Base-by-base conservation (phyloP, 2,797 vertebrate species). In the Arrhamphus sclerolepis region DNA sequence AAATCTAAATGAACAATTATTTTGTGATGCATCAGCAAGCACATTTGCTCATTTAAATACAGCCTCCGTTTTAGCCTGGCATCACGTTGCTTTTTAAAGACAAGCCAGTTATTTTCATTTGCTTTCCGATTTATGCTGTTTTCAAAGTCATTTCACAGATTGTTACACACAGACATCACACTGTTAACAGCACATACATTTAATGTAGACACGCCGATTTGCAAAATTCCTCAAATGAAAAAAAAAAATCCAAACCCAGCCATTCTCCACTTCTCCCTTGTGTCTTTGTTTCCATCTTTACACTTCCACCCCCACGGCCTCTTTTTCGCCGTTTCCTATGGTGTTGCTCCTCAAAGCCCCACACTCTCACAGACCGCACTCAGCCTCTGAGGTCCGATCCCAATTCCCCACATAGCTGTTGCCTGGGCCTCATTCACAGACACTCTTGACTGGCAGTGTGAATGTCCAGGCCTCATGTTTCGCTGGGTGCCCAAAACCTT, bases 401-500 rank as follows among this genome's bases (percentile, higher is more conserved):
- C 78, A 78, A 51, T 79, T 77, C 79, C 79, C 77, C 72, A 43
- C 83, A 47, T 72, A 64, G 76, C 76, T 72, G 84, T 86, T 83
- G 82, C 88, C 81, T 46, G 61, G 82, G 81, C 82, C 83, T 91
- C 87, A 77, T 89, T 89, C 82, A 75, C 71, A 47, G 62, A 62
- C 57, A 63, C 72, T 20, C 71, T 75, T 84, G 85, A 89, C 82
- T 89, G 87, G 81, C 82, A 81, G 62, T 47, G 70, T 74, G 78
- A 89, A 87, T 81, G 83, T 83, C 72, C 70, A 56, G 75, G 85
- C 85, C 74, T 90, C 84, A 72, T 83, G 88, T 90, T 89, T 90
- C 87, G 52, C 83, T 69, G 80, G 53, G 56, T 73, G 46, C 82
- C 75, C 65, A 6, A 72, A 83, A 67, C 66, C 78, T 64, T 14